Evolutionary conservation across 2,113 vertebrate species (phyloP).

Genomic region (Lathamus discolor): DNA sequence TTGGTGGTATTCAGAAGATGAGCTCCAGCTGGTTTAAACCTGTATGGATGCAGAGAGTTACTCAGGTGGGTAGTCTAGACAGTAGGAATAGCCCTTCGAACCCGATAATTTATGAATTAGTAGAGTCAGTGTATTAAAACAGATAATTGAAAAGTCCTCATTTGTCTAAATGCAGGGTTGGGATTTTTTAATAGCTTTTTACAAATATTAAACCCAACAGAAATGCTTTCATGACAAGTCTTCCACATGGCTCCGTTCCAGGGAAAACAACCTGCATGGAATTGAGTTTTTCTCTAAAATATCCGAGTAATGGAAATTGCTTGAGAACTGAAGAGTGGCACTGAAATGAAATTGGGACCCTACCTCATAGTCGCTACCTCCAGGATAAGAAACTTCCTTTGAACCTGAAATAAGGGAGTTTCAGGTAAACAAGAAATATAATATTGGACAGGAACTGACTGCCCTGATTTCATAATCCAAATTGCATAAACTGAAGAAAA

Average conservation of each 20-base stretch:
- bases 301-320: neutral
- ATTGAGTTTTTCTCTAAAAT: neutral
- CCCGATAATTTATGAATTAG: conserved; percentile 37
- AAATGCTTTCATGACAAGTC: conserved; percentile 9
- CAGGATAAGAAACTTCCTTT: neutral
- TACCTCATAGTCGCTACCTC: neutral
- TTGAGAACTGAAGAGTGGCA: neutral
- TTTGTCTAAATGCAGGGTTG: conserved; percentile 47
- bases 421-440: neutral
- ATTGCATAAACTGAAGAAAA: neutral
- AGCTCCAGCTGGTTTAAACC: conserved; percentile 41
- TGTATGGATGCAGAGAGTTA: neutral
- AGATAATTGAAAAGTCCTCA: conserved; percentile 38
- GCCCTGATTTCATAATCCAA: conserved; percentile 16
- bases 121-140: conserved; percentile 32
- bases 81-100: neutral
- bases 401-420: neutral
- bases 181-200: conserved; percentile 28
- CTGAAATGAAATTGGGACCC: neutral
- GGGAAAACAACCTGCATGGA: neutral
- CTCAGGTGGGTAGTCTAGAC: conserved; percentile 45
- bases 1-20: conserved; percentile 25
- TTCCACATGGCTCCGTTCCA: neutral
- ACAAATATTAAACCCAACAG: conserved; percentile 9
- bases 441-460: neutral